Conservation (phyloP, 2,113 vertebrate genomes). For the Pomatostomus ruficeps region DNA sequence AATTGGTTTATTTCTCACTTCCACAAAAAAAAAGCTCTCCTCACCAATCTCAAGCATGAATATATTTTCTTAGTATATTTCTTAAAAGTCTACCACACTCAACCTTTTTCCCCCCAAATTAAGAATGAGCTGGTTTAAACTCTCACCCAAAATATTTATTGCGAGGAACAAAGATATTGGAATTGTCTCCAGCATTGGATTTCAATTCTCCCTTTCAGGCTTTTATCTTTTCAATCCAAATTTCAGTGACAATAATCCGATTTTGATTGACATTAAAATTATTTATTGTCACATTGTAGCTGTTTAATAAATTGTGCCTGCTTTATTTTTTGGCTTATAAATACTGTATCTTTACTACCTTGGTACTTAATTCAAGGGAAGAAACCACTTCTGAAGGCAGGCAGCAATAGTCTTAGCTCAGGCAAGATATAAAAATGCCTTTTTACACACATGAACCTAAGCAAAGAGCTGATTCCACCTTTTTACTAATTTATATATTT, state of each 20-base stretch:
- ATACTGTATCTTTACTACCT: slow-evolving; percentile 28
- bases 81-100: neutral
- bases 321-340: slow-evolving; percentile 50
- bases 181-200: neutral
- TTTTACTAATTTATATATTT: slow-evolving; percentile 18
- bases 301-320: slow-evolving; percentile 61
- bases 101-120: neutral
- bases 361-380: slow-evolving; percentile 27
- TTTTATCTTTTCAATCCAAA: slow-evolving; percentile 59
- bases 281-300: slow-evolving; percentile 62
- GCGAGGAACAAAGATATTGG: slow-evolving; percentile 18
- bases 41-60: neutral
- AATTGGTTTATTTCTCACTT: neutral
- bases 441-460: neutral
- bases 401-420: neutral
- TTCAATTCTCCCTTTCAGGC: slow-evolving; percentile 44
- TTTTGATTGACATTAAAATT: slow-evolving; percentile 68
- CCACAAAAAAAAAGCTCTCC: neutral
- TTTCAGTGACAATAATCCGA: slow-evolving; percentile 58
- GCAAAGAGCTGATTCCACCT: neutral
- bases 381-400: neutral
- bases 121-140: slow-evolving; percentile 46
- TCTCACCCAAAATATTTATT: slow-evolving; percentile 62
- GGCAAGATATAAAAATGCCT: neutral
- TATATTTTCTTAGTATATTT: neutral